Evolutionary conservation across 2,888 invertebrate species (phyloP), one percentile per base, ranked within the genome.

Genomic region (Ditula angustiorana): DNA sequence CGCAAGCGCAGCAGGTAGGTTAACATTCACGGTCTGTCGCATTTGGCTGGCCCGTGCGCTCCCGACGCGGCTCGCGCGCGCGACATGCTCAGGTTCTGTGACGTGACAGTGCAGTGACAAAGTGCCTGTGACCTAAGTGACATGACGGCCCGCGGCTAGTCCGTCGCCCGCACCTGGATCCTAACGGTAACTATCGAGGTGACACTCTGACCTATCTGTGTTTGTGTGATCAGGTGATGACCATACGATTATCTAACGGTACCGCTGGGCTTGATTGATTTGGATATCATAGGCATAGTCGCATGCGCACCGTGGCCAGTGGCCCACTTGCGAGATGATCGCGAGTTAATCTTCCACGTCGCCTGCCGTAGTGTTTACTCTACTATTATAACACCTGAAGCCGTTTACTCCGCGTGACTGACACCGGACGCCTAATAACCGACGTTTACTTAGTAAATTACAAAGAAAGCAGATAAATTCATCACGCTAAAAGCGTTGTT

Each of bases 1-100:
- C 92, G 92, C 92, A 88, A 89, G 87, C 90, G 89, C 85, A 81
- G 81, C 91, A 92, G 92, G 91, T 92, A 92, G 91, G 92, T 91
- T 91, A 92, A 85, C 82, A 83, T 90, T 90, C 83, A 92, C 90
- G 92, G 83, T 91, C 90, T 81, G 87, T 80, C 88, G 91, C 91
- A 90, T 87, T 91, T 88, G 90, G 81, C 85, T 83, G 84, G 86
- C 82, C 87, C 85, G 82, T 85, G 90, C 84, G 86, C 85, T 85
- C 83, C 81, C 81, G 80, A 82, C 85, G 86, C 86, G 83, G 83
- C 86, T 85, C 83, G 79, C 80, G 81, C 63, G 67, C 71, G 68
- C 69, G 77, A 87, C 83, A 90, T 91, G 90, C 81, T 77, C 79
- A 81, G 80, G 79, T 84, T 81, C 81, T 79, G 81, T 82, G 81